Percentiles rank a stretch among this genome's conserved stretches.
Evolutionary conservation across 2,113 vertebrate genomes (phyloP).

Genomic region (Salvator merianae): DNA sequence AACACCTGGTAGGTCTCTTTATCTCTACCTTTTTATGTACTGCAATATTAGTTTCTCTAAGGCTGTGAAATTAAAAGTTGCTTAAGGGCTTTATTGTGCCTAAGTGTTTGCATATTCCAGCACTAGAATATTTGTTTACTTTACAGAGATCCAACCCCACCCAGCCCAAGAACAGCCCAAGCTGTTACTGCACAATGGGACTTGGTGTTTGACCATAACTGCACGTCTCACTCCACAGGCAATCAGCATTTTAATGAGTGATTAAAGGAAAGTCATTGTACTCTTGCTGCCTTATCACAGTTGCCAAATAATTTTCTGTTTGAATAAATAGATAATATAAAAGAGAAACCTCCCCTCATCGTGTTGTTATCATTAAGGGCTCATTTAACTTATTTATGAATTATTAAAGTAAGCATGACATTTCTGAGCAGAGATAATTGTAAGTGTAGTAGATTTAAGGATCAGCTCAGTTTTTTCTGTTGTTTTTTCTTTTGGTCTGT

Average conservation of each 20-base stretch:
- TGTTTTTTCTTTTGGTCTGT: conserved; percentile 62
- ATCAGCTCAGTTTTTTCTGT: conserved; percentile 68
- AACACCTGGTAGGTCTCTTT: conserved; percentile 69
- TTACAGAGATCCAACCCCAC: conserved; percentile 65
- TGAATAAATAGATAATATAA: conserved; percentile 85
- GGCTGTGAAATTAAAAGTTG: conserved; percentile 75
- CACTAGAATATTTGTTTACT: conserved; percentile 70
- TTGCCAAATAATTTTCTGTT: conserved; percentile 85
- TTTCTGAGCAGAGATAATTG: conserved; percentile 77
- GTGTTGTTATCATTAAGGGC: conserved; percentile 78
- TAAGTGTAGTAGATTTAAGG: conserved; percentile 67
- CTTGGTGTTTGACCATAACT: conserved; percentile 83
- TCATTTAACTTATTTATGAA: conserved; percentile 75
- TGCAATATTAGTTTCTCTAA: conserved; percentile 67
- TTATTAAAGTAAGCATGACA: conserved; percentile 74
- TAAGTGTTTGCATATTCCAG: conserved; percentile 69
- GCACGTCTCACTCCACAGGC: conserved; percentile 83
- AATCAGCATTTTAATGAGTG: conserved; percentile 87
- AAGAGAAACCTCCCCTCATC: conserved; percentile 79
- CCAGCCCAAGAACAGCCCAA: conserved; percentile 80
- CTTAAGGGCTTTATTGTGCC: conserved; percentile 71
- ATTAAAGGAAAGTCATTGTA: conserved; percentile 85
- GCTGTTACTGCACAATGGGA: conserved; percentile 79
- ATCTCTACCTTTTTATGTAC: conserved; percentile 69
- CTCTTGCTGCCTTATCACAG: conserved; percentile 83